Evolutionary conservation across 2,113 vertebrate genomes (phyloP).

Genomic region (Cygnus atratus): DNA sequence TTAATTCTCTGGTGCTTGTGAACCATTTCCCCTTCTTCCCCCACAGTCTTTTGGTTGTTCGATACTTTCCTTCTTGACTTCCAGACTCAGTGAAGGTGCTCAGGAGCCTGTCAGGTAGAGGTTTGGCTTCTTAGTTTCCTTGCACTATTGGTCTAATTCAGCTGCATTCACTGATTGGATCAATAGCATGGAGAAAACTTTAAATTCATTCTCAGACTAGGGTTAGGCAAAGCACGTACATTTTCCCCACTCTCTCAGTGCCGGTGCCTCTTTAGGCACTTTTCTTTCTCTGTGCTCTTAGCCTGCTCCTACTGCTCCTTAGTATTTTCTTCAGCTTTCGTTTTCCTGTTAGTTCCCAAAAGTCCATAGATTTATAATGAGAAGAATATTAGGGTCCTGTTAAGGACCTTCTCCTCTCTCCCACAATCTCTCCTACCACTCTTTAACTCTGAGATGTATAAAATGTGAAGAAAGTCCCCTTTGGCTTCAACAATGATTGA

Average conservation of each 20-base stretch:
- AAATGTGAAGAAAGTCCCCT: neutral
- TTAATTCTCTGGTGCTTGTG: neutral
- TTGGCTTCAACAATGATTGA: conserved; percentile 24
- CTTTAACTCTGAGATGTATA: neutral
- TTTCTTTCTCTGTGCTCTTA: neutral
- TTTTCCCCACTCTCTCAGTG: neutral
- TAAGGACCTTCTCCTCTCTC: neutral
- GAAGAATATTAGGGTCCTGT: neutral
- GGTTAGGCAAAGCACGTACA: neutral
- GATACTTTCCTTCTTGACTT: neutral
- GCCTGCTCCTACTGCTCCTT: neutral
- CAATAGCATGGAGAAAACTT: neutral
- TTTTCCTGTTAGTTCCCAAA: neutral
- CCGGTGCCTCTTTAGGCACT: neutral
- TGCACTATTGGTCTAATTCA: neutral
- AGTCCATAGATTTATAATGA: neutral
- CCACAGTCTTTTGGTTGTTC: neutral
- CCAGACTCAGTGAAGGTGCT: neutral
- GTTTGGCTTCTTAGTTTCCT: neutral
- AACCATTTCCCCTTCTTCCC: neutral
- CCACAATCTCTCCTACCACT: neutral
- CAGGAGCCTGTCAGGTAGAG: neutral
- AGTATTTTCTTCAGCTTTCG: neutral
- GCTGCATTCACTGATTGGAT: neutral
- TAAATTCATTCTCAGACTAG: neutral